Evolutionary conservation across 1,140 invertebrate species (phyloP), one percentile per base, ranked within the genome.

Genomic region (Cyrtorhinus lividipennis): DNA sequence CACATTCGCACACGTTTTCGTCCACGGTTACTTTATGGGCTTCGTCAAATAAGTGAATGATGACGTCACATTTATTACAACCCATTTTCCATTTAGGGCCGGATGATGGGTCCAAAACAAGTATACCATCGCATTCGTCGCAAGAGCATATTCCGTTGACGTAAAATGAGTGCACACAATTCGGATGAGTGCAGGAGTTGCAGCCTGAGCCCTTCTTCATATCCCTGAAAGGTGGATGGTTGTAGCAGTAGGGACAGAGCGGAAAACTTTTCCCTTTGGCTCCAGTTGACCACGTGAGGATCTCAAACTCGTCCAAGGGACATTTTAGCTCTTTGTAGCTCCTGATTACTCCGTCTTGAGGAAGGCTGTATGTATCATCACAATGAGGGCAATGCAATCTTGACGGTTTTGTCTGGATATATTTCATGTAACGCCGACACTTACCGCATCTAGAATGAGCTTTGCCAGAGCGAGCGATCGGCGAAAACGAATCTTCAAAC

Each of bases 231-330:
- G 97, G 96, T 26, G 96, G 93, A 78, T 98, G 87, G 73, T 98
- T 98, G 73, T 91, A 98, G 73, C 97, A 99, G 75, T 98, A 97
- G 0, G 96, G 96, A 74, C 97, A 99, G 65, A 99, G 90, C 1
- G 91, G 86, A 73, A 86, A 98, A 72, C 90, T 93, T 73, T 95
- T 94, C 24, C 92, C 92, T 71, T 90, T 88, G 1, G 83, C 82
- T 1, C 93, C 92, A 0, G 88, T 90, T 0, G 90, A 92, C 85
- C 88, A 98, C 1, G 89, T 87, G 2, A 99, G 77, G 59, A 99
- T 75, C 72, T 98, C 94, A 76, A 98, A 99, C 70, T 98, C 93
- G 74, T 99, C 97, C 56, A 99, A 74, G 0, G 97, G 97, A 78
- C 97, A 99, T 74, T 93, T 93, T 23, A 95, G 76, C 76, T 99